Conservation (phyloP, 2,888 invertebrate species). For the Lissocephala sabroskyi region DNA sequence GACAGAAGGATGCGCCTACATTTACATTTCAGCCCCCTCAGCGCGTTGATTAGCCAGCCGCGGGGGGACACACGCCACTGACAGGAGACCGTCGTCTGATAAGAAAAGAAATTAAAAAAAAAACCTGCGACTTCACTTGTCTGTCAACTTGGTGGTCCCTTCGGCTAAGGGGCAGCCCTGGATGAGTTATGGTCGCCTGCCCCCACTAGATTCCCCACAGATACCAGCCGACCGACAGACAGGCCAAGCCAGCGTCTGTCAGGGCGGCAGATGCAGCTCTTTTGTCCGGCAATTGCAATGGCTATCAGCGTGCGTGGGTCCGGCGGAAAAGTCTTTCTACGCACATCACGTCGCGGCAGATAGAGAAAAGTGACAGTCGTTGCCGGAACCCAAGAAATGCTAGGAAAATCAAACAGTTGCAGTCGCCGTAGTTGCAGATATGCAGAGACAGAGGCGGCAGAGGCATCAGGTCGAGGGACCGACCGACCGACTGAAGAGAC, state of each 20-base stretch:
- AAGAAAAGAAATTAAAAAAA: constrained; percentile 34
- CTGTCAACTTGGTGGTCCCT: constrained; percentile 52
- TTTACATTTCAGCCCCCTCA: constrained; percentile 64
- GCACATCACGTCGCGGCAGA: constrained; percentile 45
- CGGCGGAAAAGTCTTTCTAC: constrained; percentile 49
- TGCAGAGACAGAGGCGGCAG: constrained; percentile 26
- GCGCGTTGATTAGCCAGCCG: constrained; percentile 57
- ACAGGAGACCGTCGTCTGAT: constrained; percentile 42
- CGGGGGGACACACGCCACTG: constrained; percentile 34
- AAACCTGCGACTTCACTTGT: constrained; percentile 52
- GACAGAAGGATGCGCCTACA: constrained; percentile 59
- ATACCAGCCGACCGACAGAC: too few species aligned
- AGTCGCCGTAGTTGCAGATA: constrained; percentile 1
- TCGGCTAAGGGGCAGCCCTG: background rate
- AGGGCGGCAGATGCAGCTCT: too few species aligned
- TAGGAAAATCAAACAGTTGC: constrained; percentile 31
- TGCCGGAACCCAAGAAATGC: constrained; percentile 47
- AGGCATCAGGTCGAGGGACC: constrained; percentile 28
- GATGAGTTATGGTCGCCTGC: background rate
- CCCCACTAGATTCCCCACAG: background rate
- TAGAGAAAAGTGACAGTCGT: constrained; percentile 65
- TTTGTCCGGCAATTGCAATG: constrained; percentile 15
- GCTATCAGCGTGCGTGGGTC: constrained; percentile 5
- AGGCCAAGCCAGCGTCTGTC: too few species aligned
- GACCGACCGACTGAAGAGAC: constrained; percentile 44